A percentile compares a stretch with the other conserved stretches of the same genome.
These are phyloP conservation scores for Eulemur macaco DNA, from an alignment of 2,113 vertebrate genomes.

Conservation along the genomic window DNA sequence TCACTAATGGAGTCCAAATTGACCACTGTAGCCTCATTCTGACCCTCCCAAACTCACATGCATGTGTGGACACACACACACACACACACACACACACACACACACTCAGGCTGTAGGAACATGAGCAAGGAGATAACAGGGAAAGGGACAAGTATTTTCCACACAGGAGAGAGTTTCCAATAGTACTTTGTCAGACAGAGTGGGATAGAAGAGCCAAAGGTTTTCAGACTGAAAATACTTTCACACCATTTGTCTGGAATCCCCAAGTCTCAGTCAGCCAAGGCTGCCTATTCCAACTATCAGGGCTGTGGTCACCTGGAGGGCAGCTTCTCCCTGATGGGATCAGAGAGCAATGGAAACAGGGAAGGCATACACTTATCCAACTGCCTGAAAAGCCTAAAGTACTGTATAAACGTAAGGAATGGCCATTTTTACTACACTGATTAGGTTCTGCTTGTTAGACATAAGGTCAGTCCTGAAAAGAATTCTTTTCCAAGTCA, in stretches of 20 bases:
- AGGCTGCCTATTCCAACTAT: not conserved
- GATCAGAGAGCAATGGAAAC: not conserved
- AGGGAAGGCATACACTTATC: not conserved
- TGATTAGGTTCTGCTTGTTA: not conserved
- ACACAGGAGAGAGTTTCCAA: not conserved
- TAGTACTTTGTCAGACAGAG: not conserved
- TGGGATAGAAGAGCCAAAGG: not conserved
- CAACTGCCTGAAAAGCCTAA: not conserved
- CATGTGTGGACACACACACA: not conserved
- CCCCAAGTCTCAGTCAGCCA: not conserved
- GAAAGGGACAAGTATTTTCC: not conserved
- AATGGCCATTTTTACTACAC: not conserved
- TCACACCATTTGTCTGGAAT: not conserved
- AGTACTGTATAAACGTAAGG: not conserved
- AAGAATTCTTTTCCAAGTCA: not conserved
- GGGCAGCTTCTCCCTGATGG: not conserved
- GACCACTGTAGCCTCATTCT: not conserved
- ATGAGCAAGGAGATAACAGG: not conserved
- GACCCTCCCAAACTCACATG: not conserved
- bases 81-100: not conserved
- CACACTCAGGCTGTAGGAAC: not conserved
- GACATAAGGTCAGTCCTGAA: not conserved
- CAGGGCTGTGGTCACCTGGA: not conserved
- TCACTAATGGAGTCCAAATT: not conserved
- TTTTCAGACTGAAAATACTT: not conserved